phyloP scores from a whole-genome alignment of 2,797 vertebrate genomes.

The Staurois parvus region DNA sequence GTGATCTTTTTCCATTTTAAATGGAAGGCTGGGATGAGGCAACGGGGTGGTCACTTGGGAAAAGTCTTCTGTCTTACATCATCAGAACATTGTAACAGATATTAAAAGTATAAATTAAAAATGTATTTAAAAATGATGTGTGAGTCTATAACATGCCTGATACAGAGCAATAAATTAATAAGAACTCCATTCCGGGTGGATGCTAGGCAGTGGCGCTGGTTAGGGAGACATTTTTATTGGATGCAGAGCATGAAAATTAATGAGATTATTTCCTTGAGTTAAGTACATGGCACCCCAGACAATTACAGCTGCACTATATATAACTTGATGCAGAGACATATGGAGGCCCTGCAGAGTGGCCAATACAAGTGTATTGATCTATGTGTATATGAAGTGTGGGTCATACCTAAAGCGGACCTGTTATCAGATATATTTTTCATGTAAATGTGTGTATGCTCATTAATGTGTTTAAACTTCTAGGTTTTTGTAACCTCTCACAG shows the following conservation, averaged over 20 bases:
- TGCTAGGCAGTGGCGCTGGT: not conserved
- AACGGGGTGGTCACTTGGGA: not conserved
- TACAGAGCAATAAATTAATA: not conserved
- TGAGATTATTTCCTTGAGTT: not conserved
- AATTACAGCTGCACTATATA: not conserved
- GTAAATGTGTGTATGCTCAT: too few relatives aligned
- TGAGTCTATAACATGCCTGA: not conserved
- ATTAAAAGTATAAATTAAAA: slow-evolving; percentile 1
- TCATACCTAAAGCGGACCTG: not conserved
- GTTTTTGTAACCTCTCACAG: too few relatives aligned
- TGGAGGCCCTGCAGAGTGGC: too few relatives aligned
- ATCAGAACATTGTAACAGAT: not conserved
- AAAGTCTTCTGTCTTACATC: not conserved
- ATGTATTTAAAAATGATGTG: not conserved
- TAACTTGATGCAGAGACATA: not conserved
- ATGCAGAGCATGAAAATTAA: not conserved
- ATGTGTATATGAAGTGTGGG: not conserved
- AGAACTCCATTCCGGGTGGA: not conserved
- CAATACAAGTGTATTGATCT: not conserved
- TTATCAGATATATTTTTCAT: too few relatives aligned
- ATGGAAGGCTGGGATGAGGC: not conserved
- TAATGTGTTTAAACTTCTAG: too few relatives aligned
- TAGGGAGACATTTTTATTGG: not conserved
- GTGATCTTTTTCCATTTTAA: too few relatives aligned
- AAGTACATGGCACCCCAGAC: not conserved